These are phyloP conservation scores for Callospermophilus lateralis DNA, from an alignment of 2,113 vertebrate species.

Conservation along the genomic window DNA sequence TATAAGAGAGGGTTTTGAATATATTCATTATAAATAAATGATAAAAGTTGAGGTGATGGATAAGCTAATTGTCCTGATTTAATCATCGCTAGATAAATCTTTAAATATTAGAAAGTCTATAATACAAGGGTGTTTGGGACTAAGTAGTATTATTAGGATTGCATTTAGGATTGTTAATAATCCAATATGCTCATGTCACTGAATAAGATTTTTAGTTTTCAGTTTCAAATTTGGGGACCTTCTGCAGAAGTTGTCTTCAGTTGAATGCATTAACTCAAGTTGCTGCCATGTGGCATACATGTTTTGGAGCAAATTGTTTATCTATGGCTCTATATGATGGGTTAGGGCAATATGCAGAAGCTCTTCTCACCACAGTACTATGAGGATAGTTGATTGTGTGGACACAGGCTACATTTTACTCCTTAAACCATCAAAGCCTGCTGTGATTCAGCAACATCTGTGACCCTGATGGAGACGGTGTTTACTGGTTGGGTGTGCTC, in stretches of 20 bases:
- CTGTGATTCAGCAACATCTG: not conserved
- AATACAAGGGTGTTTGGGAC: not conserved
- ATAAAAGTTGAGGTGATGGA: not conserved
- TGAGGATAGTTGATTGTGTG: not conserved
- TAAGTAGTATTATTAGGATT: not conserved
- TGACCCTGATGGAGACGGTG: not conserved
- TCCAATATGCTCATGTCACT: not conserved
- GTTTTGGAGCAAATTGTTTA: not conserved
- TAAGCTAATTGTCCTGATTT: not conserved
- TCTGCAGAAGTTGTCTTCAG: not conserved
- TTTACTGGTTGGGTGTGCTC: not conserved
- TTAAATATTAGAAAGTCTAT: not conserved
- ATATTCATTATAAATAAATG: not conserved
- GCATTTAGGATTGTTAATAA: not conserved
- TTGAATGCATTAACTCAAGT: not conserved
- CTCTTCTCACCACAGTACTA: not conserved
- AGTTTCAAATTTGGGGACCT: not conserved
- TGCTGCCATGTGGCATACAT: not conserved
- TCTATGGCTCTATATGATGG: not conserved
- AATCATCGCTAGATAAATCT: not conserved
- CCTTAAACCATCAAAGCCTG: not conserved
- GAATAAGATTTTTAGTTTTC: not conserved
- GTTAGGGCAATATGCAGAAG: not conserved
- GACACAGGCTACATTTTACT: not conserved
- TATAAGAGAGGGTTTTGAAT: not conserved